Evolutionary conservation across 2,888 invertebrate species (phyloP).

Genomic region (Hirtodrosophila cameraria): DNA sequence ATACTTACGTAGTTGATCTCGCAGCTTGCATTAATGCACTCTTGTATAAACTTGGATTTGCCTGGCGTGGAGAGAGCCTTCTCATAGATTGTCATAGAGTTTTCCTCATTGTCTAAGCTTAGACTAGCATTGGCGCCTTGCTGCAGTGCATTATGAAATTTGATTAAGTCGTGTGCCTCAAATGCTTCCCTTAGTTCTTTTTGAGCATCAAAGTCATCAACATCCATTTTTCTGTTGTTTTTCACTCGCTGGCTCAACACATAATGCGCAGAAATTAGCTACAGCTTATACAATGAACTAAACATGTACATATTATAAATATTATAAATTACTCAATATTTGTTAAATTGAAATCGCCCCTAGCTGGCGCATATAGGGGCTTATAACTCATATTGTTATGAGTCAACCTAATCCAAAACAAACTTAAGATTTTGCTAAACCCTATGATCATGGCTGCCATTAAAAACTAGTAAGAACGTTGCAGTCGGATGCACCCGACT

Average conservation of each 20-base stretch:
- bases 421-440: no score
- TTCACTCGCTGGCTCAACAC: background rate
- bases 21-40: constrained; percentile 22
- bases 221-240: constrained; percentile 3
- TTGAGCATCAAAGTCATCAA: background rate
- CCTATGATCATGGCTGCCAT: no score
- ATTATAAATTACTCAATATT: no score
- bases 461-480: no score
- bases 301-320: no score
- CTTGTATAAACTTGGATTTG: background rate
- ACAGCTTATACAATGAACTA: background rate
- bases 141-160: background rate
- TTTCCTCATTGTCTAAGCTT: background rate
- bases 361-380: background rate
- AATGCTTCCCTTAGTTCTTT: background rate
- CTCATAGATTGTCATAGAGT: constrained; percentile 11
- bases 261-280: background rate
- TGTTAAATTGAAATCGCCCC: no score
- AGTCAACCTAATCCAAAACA: background rate
- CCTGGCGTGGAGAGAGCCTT: constrained; percentile 8
- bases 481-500: no score
- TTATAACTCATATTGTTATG: background rate
- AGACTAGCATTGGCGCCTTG: background rate
- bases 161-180: background rate
- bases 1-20: constrained; percentile 22